Conservation (phyloP, 2,797 vertebrate genomes). For the Propithecus deckenii region DNA sequence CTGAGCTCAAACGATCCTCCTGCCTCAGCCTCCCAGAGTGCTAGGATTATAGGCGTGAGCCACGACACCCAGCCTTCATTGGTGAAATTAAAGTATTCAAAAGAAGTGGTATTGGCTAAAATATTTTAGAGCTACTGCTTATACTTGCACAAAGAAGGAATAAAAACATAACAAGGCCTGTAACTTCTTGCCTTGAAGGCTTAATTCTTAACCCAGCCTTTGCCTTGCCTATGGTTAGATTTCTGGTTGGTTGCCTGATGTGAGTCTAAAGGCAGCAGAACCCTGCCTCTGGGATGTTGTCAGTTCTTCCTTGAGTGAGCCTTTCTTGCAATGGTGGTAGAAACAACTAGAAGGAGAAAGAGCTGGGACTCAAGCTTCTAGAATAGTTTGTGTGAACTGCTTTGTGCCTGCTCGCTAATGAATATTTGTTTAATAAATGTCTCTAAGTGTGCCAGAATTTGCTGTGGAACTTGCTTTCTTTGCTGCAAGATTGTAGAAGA, state of each 20-base stretch:
- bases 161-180: not conserved
- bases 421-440: constrained; percentile 3
- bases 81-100: not conserved
- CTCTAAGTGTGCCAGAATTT: not conserved
- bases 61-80: too few species aligned
- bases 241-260: not conserved
- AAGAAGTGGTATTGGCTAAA: not conserved
- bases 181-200: not conserved
- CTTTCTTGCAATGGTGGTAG: not conserved
- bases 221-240: not conserved
- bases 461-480: not conserved
- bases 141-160: not conserved
- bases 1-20: too few species aligned
- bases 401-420: not conserved
- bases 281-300: not conserved
- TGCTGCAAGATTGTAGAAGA: not conserved
- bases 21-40: too few species aligned
- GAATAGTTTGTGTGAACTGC: not conserved
- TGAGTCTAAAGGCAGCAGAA: not conserved
- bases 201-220: not conserved
- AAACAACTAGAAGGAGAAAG: not conserved
- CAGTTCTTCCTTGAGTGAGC: not conserved
- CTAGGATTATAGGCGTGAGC: too few species aligned
- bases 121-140: not conserved
- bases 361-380: not conserved